phyloP scores from a whole-genome alignment of 2,888 invertebrate species.

The Nowickia ferox region DNA sequence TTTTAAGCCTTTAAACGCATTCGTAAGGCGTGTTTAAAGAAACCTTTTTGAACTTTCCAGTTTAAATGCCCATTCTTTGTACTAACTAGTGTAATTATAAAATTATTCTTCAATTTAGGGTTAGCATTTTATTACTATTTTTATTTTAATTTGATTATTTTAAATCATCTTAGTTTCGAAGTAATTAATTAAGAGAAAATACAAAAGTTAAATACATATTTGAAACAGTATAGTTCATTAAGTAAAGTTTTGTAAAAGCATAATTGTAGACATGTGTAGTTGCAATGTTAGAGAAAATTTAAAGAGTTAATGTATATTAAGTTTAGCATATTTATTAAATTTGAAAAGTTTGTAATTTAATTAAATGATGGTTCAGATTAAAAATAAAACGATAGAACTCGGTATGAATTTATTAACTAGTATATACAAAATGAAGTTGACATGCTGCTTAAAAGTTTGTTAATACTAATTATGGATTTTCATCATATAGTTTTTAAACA shows the following conservation, averaged over 20 bases:
- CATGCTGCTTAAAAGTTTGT: slow-evolving; percentile 58
- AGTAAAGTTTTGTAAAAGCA: slow-evolving; percentile 50
- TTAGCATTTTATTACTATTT: not conserved
- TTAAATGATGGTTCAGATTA: slow-evolving; percentile 21
- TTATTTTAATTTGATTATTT: slow-evolving; percentile 14
- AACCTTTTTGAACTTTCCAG: not conserved
- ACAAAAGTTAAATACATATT: not conserved
- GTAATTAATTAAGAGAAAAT: slow-evolving; percentile 23
- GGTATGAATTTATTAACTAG: slow-evolving; percentile 19
- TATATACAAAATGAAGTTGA: slow-evolving; percentile 63
- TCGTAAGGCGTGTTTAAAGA: no score
- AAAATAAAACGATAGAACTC: slow-evolving; percentile 31
- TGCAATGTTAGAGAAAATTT: slow-evolving; percentile 12
- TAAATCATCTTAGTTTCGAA: slow-evolving; percentile 37
- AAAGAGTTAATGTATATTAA: slow-evolving; percentile 1
- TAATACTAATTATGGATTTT: slow-evolving; percentile 38
- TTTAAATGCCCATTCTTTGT: not conserved
- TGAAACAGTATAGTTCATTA: not conserved
- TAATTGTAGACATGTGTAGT: slow-evolving; percentile 18
- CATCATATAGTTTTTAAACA: slow-evolving; percentile 37
- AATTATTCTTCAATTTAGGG: slow-evolving; percentile 24
- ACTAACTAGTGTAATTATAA: slow-evolving; percentile 32
- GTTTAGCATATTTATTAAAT: slow-evolving; percentile 41
- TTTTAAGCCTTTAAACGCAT: no score
- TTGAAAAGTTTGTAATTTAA: slow-evolving; percentile 47